Evolutionary conservation across 2,113 vertebrate species (phyloP).

Genomic region (Thermophis baileyi): DNA sequence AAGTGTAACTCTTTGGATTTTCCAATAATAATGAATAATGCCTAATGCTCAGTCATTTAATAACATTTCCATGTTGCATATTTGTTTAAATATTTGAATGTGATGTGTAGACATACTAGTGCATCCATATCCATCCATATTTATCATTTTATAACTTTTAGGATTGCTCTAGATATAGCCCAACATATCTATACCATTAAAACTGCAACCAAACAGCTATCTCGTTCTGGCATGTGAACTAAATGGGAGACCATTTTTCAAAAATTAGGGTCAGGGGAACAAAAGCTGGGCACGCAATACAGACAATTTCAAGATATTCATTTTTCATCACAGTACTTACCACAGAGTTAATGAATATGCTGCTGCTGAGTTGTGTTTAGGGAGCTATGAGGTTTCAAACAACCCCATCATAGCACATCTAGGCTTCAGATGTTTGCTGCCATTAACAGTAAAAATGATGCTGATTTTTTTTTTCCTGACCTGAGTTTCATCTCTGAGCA

Average conservation of each 20-base stretch:
- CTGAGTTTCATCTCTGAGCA: background rate
- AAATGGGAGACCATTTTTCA: background rate
- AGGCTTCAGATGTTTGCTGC: background rate
- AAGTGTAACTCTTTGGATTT: background rate
- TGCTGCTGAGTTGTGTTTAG: background rate
- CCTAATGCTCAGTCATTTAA: background rate
- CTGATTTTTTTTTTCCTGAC: background rate
- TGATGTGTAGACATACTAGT: background rate
- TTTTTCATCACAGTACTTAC: background rate
- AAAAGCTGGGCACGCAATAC: background rate
- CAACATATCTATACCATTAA: background rate
- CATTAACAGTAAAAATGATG: background rate
- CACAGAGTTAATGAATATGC: conserved; percentile 1
- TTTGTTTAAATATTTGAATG: background rate
- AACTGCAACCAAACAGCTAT: background rate
- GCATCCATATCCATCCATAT: background rate
- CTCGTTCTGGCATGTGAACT: background rate
- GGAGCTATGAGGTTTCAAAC: background rate
- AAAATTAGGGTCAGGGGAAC: background rate
- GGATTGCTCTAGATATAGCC: background rate
- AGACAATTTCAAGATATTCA: background rate
- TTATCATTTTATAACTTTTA: background rate
- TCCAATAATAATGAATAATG: background rate
- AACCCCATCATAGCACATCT: background rate
- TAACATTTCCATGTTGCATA: background rate